Base-by-base conservation (phyloP, 2,888 invertebrate genomes). In the Xestobium rufovillosum region DNA sequence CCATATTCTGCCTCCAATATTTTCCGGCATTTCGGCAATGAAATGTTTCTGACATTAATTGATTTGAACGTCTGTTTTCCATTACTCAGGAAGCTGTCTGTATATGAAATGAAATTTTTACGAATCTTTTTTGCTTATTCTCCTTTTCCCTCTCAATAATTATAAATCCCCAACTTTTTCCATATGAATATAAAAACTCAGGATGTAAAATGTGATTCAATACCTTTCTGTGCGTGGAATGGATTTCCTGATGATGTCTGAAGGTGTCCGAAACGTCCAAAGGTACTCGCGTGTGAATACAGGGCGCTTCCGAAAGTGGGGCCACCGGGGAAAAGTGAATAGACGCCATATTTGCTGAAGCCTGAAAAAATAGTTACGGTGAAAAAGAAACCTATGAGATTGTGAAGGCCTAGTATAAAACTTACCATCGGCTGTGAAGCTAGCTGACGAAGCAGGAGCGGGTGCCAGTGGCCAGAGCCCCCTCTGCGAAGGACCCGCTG, bases 331-430 rank as follows among this genome's bases (percentile, higher is more conserved):
- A 80, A 80, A 63, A 80, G 67, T 49, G 80, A 80, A 62, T 80
- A 81, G 46, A 80, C 71, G 48, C 80, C 80, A 64, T 78, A 80
- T 51, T 80, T 74, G 59, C 72, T 70, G 59, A 76, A 75, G 68
- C 78, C 80, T 80, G 71, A 33, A 63, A 65, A 49, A 19, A 19
- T 19, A 19, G n/a, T n/a, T 19, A 19, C 6, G n/a, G n/a, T 6
- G 6, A 19, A 19, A 8, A n/a, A 19, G n/a, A 19, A 19, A 19
- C 23, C 6, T n/a, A n/a, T n/a, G n/a, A n/a, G n/a, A n/a, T n/a
- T n/a, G n/a, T n/a, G n/a, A n/a, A n/a, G n/a, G n/a, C n/a, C n/a
- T 19, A n/a, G n/a, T n/a, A 19, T 8, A n/a, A 6, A 25, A 56
- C 65, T 60, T 48, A 65, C 65, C 63, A 47, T 65, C 65, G 39